Percentiles rank a stretch among this genome's conserved stretches.
Evolutionary conservation across 2,797 vertebrate species (phyloP).

Genomic region (Pseudochaenichthys georgianus): DNA sequence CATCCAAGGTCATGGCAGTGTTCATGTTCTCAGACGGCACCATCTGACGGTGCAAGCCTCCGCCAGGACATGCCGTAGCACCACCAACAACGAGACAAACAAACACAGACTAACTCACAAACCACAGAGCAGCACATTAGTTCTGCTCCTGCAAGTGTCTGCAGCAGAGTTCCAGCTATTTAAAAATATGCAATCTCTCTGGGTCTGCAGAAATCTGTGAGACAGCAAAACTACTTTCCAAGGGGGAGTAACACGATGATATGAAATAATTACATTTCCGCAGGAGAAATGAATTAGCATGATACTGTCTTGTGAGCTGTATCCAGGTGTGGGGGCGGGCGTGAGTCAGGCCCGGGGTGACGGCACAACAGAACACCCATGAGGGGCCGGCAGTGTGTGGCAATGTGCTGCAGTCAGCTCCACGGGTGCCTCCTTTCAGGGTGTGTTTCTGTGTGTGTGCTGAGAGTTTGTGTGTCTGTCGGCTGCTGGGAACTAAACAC

Average conservation of each 20-base stretch:
- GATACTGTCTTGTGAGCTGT: slow-evolving; percentile 25
- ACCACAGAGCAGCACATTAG: slow-evolving; percentile 33
- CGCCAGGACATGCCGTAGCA: slow-evolving; percentile 63
- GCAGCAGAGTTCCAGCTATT: slow-evolving; percentile 55
- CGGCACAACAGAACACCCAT: slow-evolving; percentile 27
- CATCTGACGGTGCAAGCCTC: slow-evolving; percentile 70
- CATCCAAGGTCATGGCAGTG: slow-evolving; percentile 74
- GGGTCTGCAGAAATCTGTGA: slow-evolving; percentile 58
- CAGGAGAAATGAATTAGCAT: slow-evolving; percentile 43
- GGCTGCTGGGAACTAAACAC: slow-evolving; percentile 33
- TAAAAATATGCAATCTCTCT: slow-evolving; percentile 54
- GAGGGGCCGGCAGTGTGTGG: slow-evolving; percentile 39
- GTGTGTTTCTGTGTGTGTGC: slow-evolving; percentile 21
- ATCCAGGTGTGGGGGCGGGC: slow-evolving; percentile 57
- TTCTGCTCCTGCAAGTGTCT: slow-evolving; percentile 50
- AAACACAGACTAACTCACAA: slow-evolving; percentile 20
- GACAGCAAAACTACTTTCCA: slow-evolving; percentile 53
- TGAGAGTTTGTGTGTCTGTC: slow-evolving; percentile 23
- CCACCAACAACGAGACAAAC: slow-evolving; percentile 38
- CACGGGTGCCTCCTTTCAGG: slow-evolving; percentile 25
- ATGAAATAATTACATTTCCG: slow-evolving; percentile 59
- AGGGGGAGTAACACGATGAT: slow-evolving; percentile 41
- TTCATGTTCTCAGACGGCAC: slow-evolving; percentile 73
- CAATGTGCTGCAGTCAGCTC: slow-evolving; percentile 71
- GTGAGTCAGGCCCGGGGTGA: slow-evolving; percentile 66